Base-by-base conservation (phyloP, 2,113 vertebrate genomes). In the Leuciscus idus region DNA sequence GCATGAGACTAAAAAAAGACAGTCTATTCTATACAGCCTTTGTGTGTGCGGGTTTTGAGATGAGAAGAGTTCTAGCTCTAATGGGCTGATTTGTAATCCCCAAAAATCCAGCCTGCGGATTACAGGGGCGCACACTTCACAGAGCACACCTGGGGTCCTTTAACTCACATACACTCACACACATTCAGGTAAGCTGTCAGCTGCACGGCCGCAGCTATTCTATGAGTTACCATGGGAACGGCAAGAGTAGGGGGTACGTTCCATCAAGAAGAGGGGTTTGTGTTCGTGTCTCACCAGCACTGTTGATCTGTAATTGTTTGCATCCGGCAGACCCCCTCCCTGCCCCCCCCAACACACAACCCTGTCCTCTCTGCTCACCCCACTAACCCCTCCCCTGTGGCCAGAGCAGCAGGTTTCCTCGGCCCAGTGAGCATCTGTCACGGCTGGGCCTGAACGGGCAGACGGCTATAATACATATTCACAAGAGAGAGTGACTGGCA, bases 381-480 rank as follows among this genome's bases (percentile, higher is more conserved):
- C 68, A 48, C 89, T 61, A 70, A 36, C 62, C 89, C 77, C 89
- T 75, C 79, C 86, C 87, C 86, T 33, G 86, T 87, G 89, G 70
- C 73, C 84, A 73, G 81, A 57, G 89, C 92, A 91, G 93, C 92
- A 92, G 90, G 93, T 96, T 96, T 95, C 94, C 92, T 76, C 84
- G 76, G 87, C 91, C 92, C 89, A n/a, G 89, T 78, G 89, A 86
- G 94, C 95, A 94, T 94, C 94, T 94, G 94, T 92, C 92, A 88
- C 2, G 83, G 84, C 84, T 93, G 90, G 86, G 91, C 89, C 73
- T 66, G 84, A 75, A 84, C 21, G 50, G 52, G 68, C 48, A 73
- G 30, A 28, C 30, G 23, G 66, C 68, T 43, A 43, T 59, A 82
- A 89, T 90, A 74, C 86, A 90, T 89, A 90, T 88, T 93, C 91